Evolutionary conservation across 2,797 vertebrate genomes (phyloP).

Genomic region (Valencia hispanica): DNA sequence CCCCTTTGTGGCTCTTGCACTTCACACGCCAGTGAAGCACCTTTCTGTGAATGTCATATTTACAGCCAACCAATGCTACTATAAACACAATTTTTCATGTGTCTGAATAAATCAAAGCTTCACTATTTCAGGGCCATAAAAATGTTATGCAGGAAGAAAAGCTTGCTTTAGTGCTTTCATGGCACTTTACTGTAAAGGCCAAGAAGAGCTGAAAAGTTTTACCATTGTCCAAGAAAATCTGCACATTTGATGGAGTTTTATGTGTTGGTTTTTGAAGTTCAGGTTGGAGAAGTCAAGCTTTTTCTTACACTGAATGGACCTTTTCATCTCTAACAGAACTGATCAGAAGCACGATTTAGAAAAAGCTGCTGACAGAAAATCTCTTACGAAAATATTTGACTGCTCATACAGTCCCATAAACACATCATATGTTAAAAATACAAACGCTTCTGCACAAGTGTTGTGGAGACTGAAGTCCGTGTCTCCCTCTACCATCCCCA

Average conservation of each 20-base stretch:
- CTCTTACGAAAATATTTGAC: conserved; percentile 80
- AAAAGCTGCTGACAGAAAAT: conserved; percentile 80
- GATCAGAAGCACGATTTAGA: conserved; percentile 75
- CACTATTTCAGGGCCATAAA: conserved; percentile 42
- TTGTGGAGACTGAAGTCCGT: conserved; percentile 32
- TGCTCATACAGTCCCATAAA: conserved; percentile 58
- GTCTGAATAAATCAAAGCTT: conserved; percentile 55
- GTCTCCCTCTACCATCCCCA: conserved; percentile 50
- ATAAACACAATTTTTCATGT: conserved; percentile 53
- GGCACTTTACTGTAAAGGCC: conserved; percentile 12
- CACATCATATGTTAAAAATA: conserved; percentile 72
- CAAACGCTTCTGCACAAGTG: conserved; percentile 56
- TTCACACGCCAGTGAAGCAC: conserved; percentile 73
- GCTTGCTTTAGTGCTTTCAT: conserved; percentile 2
- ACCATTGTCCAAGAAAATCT: conserved; percentile 1
- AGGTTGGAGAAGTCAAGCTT: conserved; percentile 18
- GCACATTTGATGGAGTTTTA: not conserved
- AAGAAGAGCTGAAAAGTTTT: conserved; percentile 6
- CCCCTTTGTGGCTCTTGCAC: conserved; percentile 49
- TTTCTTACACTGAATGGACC: conserved; percentile 65
- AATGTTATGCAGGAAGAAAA: conserved; percentile 8
- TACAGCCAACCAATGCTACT: conserved; percentile 72
- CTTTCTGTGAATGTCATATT: conserved; percentile 82
- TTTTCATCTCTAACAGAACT: conserved; percentile 75
- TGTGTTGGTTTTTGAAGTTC: not conserved